These are phyloP conservation scores for Osmoderma eremita DNA, from an alignment of 2,888 invertebrate genomes.

Conservation along the genomic window DNA sequence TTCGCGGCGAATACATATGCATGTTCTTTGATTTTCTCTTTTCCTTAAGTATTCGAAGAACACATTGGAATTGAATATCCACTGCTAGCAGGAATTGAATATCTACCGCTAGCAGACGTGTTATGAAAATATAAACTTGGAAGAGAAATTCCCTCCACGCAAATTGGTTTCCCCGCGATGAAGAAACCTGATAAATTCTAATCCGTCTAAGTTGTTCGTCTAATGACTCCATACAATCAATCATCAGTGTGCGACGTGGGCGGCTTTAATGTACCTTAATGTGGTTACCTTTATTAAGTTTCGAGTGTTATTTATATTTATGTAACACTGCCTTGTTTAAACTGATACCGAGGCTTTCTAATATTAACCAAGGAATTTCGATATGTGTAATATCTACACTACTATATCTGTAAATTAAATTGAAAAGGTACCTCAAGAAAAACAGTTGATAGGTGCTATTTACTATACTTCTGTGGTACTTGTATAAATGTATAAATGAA, in stretches of 20 bases:
- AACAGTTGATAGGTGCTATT: too few relatives aligned
- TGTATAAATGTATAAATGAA: too few relatives aligned
- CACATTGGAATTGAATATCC: neutral
- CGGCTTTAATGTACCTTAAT: neutral
- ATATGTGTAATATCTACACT: too few relatives aligned
- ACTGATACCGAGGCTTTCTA: constrained; percentile 13
- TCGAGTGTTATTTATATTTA: neutral
- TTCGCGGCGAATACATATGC: too few relatives aligned
- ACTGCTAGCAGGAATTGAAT: neutral
- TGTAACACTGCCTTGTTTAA: neutral
- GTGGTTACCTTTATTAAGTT: constrained; percentile 3
- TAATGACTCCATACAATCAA: constrained; percentile 16
- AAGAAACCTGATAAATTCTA: constrained; percentile 5
- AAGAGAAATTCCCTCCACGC: constrained; percentile 9
- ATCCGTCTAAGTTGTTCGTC: constrained; percentile 16
- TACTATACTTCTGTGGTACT: too few relatives aligned
- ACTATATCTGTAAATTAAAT: too few relatives aligned
- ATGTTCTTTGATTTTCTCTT: neutral
- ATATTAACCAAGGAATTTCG: constrained; percentile 9
- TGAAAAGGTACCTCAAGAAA: too few relatives aligned
- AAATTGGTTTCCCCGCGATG: constrained; percentile 11
- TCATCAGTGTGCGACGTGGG: constrained; percentile 9
- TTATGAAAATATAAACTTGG: neutral
- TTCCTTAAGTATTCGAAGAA: constrained; percentile 1
- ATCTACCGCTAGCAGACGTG: neutral